Conservation (phyloP, 2,888 invertebrate species). For the Anagyrus pseudococci region DNA sequence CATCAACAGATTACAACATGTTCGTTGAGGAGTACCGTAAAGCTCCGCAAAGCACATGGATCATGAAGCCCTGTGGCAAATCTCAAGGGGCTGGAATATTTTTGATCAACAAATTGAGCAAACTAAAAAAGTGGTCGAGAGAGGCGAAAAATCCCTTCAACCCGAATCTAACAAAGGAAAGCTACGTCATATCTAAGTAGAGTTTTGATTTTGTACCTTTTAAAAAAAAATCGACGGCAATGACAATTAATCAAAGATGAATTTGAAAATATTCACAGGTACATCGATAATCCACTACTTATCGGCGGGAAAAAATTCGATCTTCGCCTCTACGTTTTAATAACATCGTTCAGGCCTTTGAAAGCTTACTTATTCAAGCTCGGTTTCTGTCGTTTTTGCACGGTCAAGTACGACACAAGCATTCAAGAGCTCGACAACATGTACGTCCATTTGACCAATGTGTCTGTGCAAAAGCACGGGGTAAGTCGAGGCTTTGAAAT, state of each 20-base stretch:
- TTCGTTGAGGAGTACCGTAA: slow-evolving; percentile 96
- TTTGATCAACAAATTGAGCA: slow-evolving; percentile 92
- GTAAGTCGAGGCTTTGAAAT: slow-evolving; percentile 63
- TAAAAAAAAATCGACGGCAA: too few relatives aligned
- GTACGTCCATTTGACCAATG: slow-evolving; percentile 95
- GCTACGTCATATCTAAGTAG: slow-evolving; percentile 92
- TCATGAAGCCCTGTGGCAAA: slow-evolving; percentile 96
- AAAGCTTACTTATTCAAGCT: slow-evolving; percentile 92
- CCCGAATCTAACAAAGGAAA: slow-evolving; percentile 84
- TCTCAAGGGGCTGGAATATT: slow-evolving; percentile 96
- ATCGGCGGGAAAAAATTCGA: slow-evolving; percentile 98
- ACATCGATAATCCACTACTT: slow-evolving; percentile 92
- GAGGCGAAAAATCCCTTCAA: slow-evolving; percentile 87
- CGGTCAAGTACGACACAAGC: slow-evolving; percentile 92
- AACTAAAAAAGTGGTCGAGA: slow-evolving; percentile 88
- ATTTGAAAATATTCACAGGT: slow-evolving; percentile 64
- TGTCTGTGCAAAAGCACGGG: slow-evolving; percentile 97
- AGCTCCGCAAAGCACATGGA: slow-evolving; percentile 95
- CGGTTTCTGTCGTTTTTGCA: slow-evolving; percentile 96
- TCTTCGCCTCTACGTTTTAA: slow-evolving; percentile 88
- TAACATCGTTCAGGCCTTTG: slow-evolving; percentile 91
- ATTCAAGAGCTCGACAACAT: slow-evolving; percentile 88
- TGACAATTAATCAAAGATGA: neutral
- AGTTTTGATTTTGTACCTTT: neutral
- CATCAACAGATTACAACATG: slow-evolving; percentile 83